phyloP scores from a whole-genome alignment of 2,113 vertebrate genomes.

The Tragelaphus imberbis region DNA sequence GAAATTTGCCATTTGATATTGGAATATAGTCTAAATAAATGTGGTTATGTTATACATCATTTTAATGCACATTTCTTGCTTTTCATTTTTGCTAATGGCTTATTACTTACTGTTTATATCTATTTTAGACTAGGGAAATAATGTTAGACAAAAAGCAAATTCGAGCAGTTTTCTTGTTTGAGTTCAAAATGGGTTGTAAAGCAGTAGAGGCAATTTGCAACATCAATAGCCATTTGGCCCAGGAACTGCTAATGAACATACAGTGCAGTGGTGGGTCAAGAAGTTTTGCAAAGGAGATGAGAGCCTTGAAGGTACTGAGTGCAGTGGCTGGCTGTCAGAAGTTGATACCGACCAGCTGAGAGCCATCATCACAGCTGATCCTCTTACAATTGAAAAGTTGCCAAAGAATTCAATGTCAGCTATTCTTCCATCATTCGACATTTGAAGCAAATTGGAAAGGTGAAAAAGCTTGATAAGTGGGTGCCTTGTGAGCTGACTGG shows the following conservation, averaged over 20 bases:
- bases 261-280: neutral
- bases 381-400: neutral
- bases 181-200: neutral
- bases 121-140: neutral
- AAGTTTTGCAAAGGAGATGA: neutral
- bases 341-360: neutral
- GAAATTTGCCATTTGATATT: neutral
- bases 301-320: neutral
- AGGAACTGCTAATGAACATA: neutral
- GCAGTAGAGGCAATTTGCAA: neutral
- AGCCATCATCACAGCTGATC: neutral
- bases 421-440: neutral
- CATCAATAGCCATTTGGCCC: neutral
- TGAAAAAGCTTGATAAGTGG: neutral
- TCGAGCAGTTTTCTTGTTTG: neutral
- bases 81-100: neutral
- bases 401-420: neutral
- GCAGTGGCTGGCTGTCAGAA: neutral
- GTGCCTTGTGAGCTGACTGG: neutral
- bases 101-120: neutral
- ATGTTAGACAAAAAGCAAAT: neutral
- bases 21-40: neutral
- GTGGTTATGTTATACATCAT: neutral
- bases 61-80: neutral
- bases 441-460: neutral